Percentiles rank a stretch among this genome's conserved stretches.
phyloP scores from a whole-genome alignment of 1,140 invertebrate species.

The Leptopilina boulardi region DNA sequence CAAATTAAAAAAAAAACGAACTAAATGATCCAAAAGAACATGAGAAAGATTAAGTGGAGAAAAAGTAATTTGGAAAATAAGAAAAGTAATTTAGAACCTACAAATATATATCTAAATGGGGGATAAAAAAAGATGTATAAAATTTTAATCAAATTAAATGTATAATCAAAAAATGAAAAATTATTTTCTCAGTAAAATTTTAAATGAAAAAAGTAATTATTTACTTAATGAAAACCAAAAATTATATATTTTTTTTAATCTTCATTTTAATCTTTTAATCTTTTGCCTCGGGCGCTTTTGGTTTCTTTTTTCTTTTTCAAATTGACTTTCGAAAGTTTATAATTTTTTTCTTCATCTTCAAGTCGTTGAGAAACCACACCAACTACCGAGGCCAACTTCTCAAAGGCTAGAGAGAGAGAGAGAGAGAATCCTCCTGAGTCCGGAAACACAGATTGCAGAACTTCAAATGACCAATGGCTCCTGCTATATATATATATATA shows the following conservation, averaged over 20 bases:
- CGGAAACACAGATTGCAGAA: constrained; percentile 50
- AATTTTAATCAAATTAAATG: no score
- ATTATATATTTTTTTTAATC: no score
- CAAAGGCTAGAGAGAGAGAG: constrained; percentile 49
- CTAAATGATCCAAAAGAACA: neutral
- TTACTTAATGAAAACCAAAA: no score
- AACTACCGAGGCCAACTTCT: constrained; percentile 45
- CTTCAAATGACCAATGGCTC: constrained; percentile 55
- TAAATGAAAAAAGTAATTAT: no score
- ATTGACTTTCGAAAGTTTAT: neutral
- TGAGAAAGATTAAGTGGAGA: neutral
- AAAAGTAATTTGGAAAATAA: no score
- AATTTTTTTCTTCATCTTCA: neutral
- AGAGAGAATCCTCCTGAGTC: constrained; percentile 26
- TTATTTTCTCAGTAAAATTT: no score
- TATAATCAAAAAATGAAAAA: no score
- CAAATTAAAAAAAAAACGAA: neutral
- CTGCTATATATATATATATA: no score
- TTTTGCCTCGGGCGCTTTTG: neutral
- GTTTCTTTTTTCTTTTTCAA: neutral
- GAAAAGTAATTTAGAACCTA: neutral
- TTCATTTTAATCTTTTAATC: neutral
- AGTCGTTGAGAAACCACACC: constrained; percentile 27
- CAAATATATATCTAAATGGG: no score
- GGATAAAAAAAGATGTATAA: no score